Base-by-base conservation (phyloP, 2,888 invertebrate species). In the Callyntrura guangdongensis region DNA sequence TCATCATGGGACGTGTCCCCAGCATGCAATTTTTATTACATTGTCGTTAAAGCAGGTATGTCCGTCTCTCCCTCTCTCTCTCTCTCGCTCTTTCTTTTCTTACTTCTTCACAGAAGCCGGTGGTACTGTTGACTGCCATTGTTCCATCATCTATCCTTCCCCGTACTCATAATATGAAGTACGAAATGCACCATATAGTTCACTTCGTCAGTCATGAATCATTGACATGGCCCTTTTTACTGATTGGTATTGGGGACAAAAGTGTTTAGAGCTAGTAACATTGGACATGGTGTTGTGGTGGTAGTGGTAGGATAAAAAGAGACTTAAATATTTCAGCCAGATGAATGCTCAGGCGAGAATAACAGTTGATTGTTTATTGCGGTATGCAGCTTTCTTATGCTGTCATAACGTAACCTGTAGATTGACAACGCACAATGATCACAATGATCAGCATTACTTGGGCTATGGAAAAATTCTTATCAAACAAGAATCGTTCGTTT, bases 1-100 rank as follows among this genome's bases (percentile, higher is more conserved):
- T 77, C 77, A 53, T 77, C 49, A 61, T 53, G 77, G 77, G 77
- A 77, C 53, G 77, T 77, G 77, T 77, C 77, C 49, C 77, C 53
- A 22, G 25, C 25, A 53, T 53, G 36, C 22, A 53, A 22, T 11
- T 53, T 77, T 53, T 53, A 25, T 77, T 77, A 45, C 22, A 5
- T 14, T 77, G 25, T 53, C 77, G 25, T 25, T 77, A 53, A 77
- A 2, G 9, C 9, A 61, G 72, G 25, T 53, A 25, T 25, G 49
- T 53, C 53, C 14, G 8, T 20, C 61, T 14, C 36, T 36, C 36
- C 36, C 36, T 36, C 36, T 36, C 36, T 36, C 36, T 36, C 36
- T 36, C 36, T 61, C 22, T 6, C 64, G 2, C 64, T n/a, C 36
- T 17, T 22, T 53, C 53, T 8, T 22, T 22, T 0, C n/a, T 47